phyloP scores from a whole-genome alignment of 2,797 vertebrate species.

The Coreius guichenoti region DNA sequence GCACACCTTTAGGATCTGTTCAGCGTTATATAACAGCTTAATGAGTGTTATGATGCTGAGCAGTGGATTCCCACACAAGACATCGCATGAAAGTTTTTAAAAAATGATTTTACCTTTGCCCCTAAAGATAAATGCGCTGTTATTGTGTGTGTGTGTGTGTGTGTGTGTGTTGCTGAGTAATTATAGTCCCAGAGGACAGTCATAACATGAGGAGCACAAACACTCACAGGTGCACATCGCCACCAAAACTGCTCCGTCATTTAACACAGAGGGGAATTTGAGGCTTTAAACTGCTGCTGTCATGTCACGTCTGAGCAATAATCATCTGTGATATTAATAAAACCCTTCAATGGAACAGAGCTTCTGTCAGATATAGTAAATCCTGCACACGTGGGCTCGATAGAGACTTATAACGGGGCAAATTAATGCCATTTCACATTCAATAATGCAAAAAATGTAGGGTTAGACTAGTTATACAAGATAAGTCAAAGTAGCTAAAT shows the following conservation, averaged over 20 bases:
- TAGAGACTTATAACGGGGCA: too few species aligned
- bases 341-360: background rate
- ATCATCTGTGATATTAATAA: background rate
- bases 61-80: background rate
- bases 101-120: fast-evolving
- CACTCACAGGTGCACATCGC: slow-evolving; percentile 24
- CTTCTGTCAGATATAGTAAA: background rate
- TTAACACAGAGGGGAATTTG: slow-evolving; percentile 11
- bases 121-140: background rate
- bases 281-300: slow-evolving; percentile 7
- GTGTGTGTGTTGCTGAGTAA: slow-evolving; percentile 31
- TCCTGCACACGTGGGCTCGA: background rate
- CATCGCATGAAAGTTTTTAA: background rate
- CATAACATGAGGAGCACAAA: slow-evolving; percentile 13
- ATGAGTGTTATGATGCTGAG: too few species aligned
- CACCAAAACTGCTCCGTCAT: slow-evolving; percentile 11
- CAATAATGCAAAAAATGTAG: background rate
- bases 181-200: slow-evolving; percentile 18
- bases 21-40: background rate
- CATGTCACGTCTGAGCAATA: slow-evolving; percentile 5
- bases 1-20: background rate
- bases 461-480: background rate
- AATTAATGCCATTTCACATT: too few species aligned
- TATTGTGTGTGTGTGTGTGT: background rate
- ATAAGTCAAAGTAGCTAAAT: too few species aligned